Evolutionary conservation across 2,113 vertebrate genomes (phyloP).

Genomic region (Pavo muticus): DNA sequence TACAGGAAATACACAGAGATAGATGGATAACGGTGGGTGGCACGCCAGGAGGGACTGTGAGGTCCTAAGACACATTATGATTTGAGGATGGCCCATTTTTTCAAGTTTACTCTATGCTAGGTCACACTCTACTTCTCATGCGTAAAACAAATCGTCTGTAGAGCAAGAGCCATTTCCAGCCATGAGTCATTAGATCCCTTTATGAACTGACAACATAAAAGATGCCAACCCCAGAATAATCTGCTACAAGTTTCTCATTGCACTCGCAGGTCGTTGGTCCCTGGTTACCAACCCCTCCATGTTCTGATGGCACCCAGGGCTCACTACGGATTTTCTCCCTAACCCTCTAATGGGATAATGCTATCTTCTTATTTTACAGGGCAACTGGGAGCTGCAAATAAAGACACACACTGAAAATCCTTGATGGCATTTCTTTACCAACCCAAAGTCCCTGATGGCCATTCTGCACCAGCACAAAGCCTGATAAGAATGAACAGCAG

Average conservation of each 20-base stretch:
- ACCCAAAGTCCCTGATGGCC: not conserved
- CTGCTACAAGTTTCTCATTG: not conserved
- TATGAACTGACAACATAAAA: not conserved
- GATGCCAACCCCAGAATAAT: not conserved
- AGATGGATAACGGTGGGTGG: not conserved
- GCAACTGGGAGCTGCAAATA: not conserved
- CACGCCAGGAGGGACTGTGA: not conserved
- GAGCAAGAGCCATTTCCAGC: slow-evolving; percentile 25
- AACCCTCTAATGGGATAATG: not conserved
- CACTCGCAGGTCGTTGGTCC: not conserved
- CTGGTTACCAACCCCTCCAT: not conserved
- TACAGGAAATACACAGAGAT: not conserved
- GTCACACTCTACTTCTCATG: slow-evolving; percentile 11
- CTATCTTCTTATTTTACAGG: not conserved
- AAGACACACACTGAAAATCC: not conserved
- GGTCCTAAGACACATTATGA: not conserved
- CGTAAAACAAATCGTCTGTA: not conserved
- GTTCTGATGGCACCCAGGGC: not conserved
- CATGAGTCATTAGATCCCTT: slow-evolving; percentile 15
- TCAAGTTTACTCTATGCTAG: not conserved
- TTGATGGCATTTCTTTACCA: not conserved
- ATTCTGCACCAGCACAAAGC: not conserved
- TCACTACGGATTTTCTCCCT: not conserved
- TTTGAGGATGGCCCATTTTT: not conserved
- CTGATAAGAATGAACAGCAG: not conserved